Evolutionary conservation across 2,888 invertebrate genomes (phyloP), one percentile per base, ranked within the genome.

Genomic region (Agonum fuliginosum): DNA sequence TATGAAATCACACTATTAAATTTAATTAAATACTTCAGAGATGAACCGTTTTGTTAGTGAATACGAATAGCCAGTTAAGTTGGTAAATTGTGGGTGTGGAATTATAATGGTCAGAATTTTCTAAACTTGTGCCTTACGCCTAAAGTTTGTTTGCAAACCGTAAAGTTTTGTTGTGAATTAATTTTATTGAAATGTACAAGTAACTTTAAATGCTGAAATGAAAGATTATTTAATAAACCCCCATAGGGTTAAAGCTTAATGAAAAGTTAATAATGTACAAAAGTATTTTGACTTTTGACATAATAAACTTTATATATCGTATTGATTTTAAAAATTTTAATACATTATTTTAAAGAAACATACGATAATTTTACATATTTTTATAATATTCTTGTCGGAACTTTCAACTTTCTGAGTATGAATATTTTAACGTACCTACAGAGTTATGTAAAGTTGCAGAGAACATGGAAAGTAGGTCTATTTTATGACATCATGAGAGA

Each of bases 1-100:
- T 43, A 41, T 67, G 17, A 67, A 67, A 67, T 67, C 22, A 22
- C 20, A 43, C 67, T 67, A 67, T 67, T 67, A 41, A 67, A 67
- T 67, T 67, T 67, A 67, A 67, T 67, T 67, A 41, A 43, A 67
- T 43, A 67, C 43, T 67, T 67, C 30, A 41, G 43, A 17, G 22
- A 41, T 30, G 34, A 34, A 34, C 19, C 62, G 34, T 37, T 62
- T 34, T 54, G 54, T 62, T 62, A 62, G 62, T 19, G 62, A 62
- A 34, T 34, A 37, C 17, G 10, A 58, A 2, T 41, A 10, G 10
- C 4, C 48, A 48, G 62, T 17, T 12, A 4, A 62, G 12, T 58
- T 30, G 30, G 17, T 62, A 62, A 62, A 30, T 62, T 17, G 17
- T 34, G 19, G 19, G 14, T 17, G 14, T 2, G 62, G 12, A 54